Percentiles rank a stretch among this genome's conserved stretches.
These are phyloP conservation scores for Zeus faber DNA, from an alignment of 2,113 vertebrate genomes.

Conservation along the genomic window DNA sequence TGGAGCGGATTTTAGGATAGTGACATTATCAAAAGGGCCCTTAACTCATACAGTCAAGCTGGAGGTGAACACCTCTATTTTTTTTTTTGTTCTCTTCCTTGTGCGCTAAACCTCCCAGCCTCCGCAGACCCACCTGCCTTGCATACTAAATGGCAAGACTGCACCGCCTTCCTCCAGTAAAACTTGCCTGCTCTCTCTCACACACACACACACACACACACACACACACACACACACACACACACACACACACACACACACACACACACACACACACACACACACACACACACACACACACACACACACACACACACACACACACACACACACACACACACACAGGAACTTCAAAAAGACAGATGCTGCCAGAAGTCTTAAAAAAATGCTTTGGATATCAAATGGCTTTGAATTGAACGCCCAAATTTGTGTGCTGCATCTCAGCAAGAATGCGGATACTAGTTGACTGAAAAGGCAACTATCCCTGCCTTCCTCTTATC, in stretches of 20 bases:
- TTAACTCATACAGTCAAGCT: too few relatives aligned
- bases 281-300: constrained; percentile 3
- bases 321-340: constrained; percentile 4
- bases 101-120: constrained; percentile 49
- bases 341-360: too few relatives aligned
- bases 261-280: constrained; percentile 3
- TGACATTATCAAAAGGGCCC: too few relatives aligned
- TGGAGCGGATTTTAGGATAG: too few relatives aligned
- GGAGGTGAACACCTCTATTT: too few relatives aligned
- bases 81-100: constrained; percentile 30
- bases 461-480: too few relatives aligned
- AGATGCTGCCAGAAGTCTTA: too few relatives aligned
- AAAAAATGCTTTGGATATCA: too few relatives aligned
- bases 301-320: constrained; percentile 1
- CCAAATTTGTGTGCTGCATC: too few relatives aligned
- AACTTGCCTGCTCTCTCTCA: neutral
- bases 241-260: neutral
- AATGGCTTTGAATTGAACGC: too few relatives aligned
- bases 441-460: too few relatives aligned
- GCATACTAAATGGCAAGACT: constrained; percentile 77
- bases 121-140: constrained; percentile 83
- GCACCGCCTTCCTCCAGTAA: constrained; percentile 45
- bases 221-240: neutral
- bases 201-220: constrained; percentile 5
- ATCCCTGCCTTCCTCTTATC: too few relatives aligned